Evolutionary conservation across 2,888 invertebrate genomes (phyloP).

Genomic region (Orchesella flavescens): DNA sequence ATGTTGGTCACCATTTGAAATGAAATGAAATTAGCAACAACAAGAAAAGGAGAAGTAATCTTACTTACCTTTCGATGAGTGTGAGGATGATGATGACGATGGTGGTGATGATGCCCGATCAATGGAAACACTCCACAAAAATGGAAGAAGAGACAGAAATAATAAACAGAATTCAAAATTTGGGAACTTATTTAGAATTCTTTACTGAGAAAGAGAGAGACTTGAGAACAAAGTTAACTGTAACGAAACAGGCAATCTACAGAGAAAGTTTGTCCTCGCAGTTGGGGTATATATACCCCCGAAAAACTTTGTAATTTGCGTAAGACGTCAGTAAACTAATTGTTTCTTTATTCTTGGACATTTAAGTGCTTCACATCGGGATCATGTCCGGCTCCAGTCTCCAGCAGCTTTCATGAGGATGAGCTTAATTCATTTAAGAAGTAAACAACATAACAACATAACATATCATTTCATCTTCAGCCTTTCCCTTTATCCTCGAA

Average conservation of each 20-base stretch:
- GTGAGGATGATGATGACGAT: no score
- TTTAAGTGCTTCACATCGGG: not conserved
- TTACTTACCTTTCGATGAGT: no score
- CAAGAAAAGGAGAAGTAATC: no score
- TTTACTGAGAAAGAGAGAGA: not conserved
- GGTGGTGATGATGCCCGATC: no score
- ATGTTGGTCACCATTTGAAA: no score
- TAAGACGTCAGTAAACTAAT: not conserved
- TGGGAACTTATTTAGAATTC: not conserved
- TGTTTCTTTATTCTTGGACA: slow-evolving; percentile 10
- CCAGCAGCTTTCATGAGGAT: slow-evolving; percentile 41
- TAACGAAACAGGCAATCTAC: slow-evolving; percentile 44
- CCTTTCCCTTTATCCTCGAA: no score
- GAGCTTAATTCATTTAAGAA: slow-evolving; percentile 46
- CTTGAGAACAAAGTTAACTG: slow-evolving; percentile 21
- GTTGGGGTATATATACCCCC: slow-evolving; percentile 50
- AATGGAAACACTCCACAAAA: not conserved
- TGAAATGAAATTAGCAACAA: no score
- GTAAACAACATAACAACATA: not conserved
- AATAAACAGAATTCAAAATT: not conserved
- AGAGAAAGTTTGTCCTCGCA: slow-evolving; percentile 10
- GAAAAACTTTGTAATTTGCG: slow-evolving; percentile 12
- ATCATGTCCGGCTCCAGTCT: slow-evolving; percentile 16
- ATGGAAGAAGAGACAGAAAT: slow-evolving; percentile 1
- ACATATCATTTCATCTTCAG: not conserved